These are phyloP conservation scores for Philopedon plagiatum DNA, from an alignment of 2,888 invertebrate genomes.

Conservation along the genomic window DNA sequence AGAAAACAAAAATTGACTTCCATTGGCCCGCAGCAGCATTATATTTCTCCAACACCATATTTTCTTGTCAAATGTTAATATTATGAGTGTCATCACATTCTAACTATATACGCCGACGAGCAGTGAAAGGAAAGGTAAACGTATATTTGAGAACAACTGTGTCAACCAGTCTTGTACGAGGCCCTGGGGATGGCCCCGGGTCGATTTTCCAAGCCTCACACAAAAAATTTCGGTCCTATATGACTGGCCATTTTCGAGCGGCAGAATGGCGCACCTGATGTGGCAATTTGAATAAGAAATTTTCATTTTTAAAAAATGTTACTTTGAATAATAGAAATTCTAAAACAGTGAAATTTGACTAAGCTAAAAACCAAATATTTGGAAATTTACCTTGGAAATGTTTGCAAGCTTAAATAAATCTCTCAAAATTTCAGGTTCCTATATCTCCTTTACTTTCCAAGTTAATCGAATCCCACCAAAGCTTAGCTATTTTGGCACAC, in stretches of 20 bases:
- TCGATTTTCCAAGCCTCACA: conserved; percentile 25
- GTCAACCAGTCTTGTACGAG: conserved; percentile 65
- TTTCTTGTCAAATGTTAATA: conserved; percentile 10
- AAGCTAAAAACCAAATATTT: too few relatives aligned
- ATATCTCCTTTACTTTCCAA: too few relatives aligned
- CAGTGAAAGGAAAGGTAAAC: conserved; percentile 64
- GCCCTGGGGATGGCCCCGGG: conserved; percentile 58
- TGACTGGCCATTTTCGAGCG: conserved; percentile 13
- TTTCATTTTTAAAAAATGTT: conserved; percentile 44
- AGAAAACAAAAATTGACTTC: background rate
- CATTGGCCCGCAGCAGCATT: background rate
- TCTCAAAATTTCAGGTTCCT: too few relatives aligned
- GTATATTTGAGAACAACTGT: conserved; percentile 66
- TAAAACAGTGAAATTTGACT: too few relatives aligned
- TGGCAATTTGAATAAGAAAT: conserved; percentile 64
- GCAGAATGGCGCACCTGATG: conserved; percentile 62
- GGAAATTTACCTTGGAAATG: too few relatives aligned
- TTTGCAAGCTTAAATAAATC: too few relatives aligned
- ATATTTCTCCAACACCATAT: background rate
- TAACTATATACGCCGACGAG: conserved; percentile 56
- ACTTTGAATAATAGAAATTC: too few relatives aligned
- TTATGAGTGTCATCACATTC: conserved; percentile 58
- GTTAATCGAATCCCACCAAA: too few relatives aligned
- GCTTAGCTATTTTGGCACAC: too few relatives aligned
- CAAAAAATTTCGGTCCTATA: conserved; percentile 44